Conservation (phyloP, 2,888 invertebrate species). For the Cacoxenus indagator region DNA sequence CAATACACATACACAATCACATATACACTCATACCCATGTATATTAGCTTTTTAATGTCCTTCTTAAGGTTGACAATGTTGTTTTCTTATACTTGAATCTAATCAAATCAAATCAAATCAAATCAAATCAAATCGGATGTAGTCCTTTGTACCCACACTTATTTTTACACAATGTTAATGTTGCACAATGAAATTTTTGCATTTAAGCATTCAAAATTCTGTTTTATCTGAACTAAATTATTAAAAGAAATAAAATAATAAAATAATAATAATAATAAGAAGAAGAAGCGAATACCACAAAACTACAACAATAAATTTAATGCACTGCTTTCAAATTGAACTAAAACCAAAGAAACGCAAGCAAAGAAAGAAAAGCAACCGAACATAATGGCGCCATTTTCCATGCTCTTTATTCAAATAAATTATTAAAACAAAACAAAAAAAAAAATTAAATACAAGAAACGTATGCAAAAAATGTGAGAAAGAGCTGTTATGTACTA, state of each 20-base stretch:
- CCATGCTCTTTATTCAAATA: conserved; percentile 9
- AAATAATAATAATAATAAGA: conserved; percentile 20
- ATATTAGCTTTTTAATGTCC: conserved; percentile 27
- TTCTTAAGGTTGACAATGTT: conserved; percentile 40
- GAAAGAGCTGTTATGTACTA: conserved; percentile 15
- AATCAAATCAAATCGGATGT: neutral
- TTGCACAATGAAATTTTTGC: conserved; percentile 67
- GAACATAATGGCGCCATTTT: neutral
- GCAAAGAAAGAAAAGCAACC: neutral
- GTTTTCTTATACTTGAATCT: conserved; percentile 52
- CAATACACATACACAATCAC: conserved; percentile 41
- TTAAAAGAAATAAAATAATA: conserved; percentile 23
- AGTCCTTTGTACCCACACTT: conserved; percentile 29
- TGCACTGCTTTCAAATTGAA: conserved; percentile 2
- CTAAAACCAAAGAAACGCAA: neutral
- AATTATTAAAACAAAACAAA: neutral
- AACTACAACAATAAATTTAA: conserved; percentile 44
- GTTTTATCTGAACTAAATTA: conserved; percentile 39
- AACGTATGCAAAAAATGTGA: too few relatives aligned
- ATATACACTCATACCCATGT: conserved; percentile 41
- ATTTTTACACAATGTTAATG: conserved; percentile 60
- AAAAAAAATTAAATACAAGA: too few relatives aligned
- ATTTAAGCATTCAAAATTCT: conserved; percentile 52
- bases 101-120: neutral
- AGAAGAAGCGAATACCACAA: conserved; percentile 32